Evolutionary conservation across 37 sponge, comb jelly and placozoan species (phyloP).

Genomic region (Chondrosia reniformis): DNA sequence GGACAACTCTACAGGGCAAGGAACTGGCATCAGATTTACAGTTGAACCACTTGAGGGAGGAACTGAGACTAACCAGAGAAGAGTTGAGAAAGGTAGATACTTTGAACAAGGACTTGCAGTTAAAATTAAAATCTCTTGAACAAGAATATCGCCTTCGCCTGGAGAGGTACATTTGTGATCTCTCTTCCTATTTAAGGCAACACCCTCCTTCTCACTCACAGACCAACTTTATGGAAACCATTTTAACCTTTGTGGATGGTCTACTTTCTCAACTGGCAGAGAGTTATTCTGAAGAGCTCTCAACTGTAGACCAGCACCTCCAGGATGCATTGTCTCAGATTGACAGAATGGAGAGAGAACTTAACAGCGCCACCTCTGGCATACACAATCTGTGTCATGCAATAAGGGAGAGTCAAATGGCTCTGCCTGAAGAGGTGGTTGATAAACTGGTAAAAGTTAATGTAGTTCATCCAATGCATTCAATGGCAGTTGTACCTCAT

Average conservation of each 20-base stretch:
- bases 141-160: conserved; percentile 8
- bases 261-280: not conserved
- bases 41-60: not conserved
- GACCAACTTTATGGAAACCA: not conserved
- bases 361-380: not conserved
- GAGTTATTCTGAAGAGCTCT: not conserved
- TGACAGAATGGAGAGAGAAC: not conserved
- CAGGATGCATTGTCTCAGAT: not conserved
- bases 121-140: not conserved
- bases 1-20: not conserved
- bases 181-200: conserved; percentile 3
- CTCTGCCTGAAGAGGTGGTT: not conserved
- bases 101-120: not conserved
- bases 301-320: too few species aligned
- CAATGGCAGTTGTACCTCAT: not conserved
- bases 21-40: not conserved
- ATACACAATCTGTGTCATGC: not conserved
- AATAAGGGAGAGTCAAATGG: not conserved
- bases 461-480: too few species aligned
- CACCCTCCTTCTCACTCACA: not conserved
- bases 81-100: conserved; percentile 12
- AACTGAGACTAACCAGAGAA: not conserved
- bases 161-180: conserved; percentile 23
- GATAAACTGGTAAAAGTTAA: not conserved
- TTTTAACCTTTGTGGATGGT: conserved; percentile 1